A percentile compares a stretch with the other conserved stretches of the same genome.
phyloP scores from a whole-genome alignment of 2,888 invertebrate genomes.

The Lumbricus terrestris region DNA sequence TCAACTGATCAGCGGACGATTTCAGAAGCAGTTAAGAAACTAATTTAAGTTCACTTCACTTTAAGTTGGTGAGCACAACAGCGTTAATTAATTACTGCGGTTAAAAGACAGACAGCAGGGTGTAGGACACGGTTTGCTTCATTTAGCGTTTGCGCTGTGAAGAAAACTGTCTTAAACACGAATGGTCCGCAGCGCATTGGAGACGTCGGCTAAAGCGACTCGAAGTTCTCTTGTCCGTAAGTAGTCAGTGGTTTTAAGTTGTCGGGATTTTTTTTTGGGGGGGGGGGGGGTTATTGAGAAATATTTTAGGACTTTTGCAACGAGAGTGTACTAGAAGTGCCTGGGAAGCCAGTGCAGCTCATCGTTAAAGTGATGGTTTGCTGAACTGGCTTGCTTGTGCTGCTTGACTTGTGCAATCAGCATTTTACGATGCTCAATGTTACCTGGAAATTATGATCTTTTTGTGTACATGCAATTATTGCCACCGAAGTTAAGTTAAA shows the following conservation, averaged over 20 bases:
- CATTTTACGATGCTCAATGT: not conserved
- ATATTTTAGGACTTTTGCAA: no score
- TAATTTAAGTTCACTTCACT: not conserved
- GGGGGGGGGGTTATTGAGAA: not conserved
- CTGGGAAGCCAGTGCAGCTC: no score
- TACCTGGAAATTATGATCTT: not conserved
- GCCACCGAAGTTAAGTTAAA: not conserved
- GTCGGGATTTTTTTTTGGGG: not conserved
- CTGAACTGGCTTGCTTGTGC: not conserved
- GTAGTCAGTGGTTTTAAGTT: not conserved
- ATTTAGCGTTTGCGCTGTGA: not conserved
- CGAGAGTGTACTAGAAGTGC: no score
- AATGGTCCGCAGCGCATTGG: not conserved
- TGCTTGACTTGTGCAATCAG: not conserved
- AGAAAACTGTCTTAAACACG: not conserved
- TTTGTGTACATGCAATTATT: not conserved
- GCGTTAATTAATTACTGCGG: not conserved
- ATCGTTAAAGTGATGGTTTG: not conserved
- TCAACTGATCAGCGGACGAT: not conserved
- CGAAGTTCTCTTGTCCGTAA: not conserved
- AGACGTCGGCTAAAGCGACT: not conserved
- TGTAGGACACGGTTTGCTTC: not conserved
- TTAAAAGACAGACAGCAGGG: not conserved
- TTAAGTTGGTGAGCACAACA: not conserved
- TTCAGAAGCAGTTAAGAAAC: not conserved